A percentile compares a stretch with the other conserved stretches of the same genome.
Evolutionary conservation across 2,888 invertebrate species (phyloP).

Genomic region (Xestia xanthographa): DNA sequence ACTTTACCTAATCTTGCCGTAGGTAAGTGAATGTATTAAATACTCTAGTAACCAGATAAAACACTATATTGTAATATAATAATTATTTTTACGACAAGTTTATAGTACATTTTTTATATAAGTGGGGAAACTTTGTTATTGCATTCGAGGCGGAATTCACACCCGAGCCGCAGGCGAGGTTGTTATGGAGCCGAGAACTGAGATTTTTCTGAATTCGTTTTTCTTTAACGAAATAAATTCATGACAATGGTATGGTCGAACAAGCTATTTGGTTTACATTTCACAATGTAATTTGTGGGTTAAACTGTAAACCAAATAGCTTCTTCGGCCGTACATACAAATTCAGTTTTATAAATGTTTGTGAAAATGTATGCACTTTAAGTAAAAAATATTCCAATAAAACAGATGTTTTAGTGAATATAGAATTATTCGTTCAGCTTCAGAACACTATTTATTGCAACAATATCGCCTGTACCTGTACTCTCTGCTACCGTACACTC

Average conservation of each 20-base stretch:
- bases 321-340: too few relatives aligned
- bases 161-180: too few relatives aligned
- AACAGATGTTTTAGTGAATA: not conserved
- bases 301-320: too few relatives aligned
- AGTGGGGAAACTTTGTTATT: too few relatives aligned
- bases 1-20: not conserved
- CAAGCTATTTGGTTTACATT: too few relatives aligned
- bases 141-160: too few relatives aligned
- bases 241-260: too few relatives aligned
- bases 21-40: not conserved
- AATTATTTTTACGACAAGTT: not conserved
- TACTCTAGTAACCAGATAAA: not conserved
- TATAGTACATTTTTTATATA: too few relatives aligned
- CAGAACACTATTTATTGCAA: slow-evolving; percentile 1
- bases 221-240: not conserved
- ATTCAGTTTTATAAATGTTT: not conserved
- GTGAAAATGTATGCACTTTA: not conserved
- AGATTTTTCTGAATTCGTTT: not conserved
- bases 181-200: too few relatives aligned
- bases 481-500: slow-evolving; percentile 80
- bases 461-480: slow-evolving; percentile 63
- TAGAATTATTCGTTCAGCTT: not conserved
- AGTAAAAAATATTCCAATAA: not conserved
- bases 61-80: not conserved
- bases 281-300: too few relatives aligned